Evolutionary conservation across 2,888 invertebrate genomes (phyloP).

Genomic region (Chrysolina oricalcia): DNA sequence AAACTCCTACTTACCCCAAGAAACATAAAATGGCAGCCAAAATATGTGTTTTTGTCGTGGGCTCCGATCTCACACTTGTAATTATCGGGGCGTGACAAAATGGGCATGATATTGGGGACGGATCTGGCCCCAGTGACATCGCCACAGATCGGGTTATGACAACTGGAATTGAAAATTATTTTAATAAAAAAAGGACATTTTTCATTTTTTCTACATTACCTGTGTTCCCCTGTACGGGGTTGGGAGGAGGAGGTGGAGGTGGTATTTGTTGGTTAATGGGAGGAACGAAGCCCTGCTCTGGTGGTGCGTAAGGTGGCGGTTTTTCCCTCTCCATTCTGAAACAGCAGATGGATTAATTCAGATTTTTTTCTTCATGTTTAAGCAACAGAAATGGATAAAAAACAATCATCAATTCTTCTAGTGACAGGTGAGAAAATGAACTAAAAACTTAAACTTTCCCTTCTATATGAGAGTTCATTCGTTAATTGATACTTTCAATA

Average conservation of each 20-base stretch:
- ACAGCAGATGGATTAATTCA: not conserved
- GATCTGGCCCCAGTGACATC: not conserved
- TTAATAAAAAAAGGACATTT: not conserved
- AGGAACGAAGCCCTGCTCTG: too few species aligned
- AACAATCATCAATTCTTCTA: too few species aligned
- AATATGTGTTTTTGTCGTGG: not conserved
- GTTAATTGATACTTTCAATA: too few species aligned
- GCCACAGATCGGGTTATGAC: not conserved
- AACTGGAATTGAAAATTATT: not conserved
- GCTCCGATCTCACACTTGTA: slow-evolving; percentile 2
- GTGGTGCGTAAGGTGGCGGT: not conserved
- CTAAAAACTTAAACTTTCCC: too few species aligned
- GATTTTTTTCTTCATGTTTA: too few species aligned
- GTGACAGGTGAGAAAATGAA: too few species aligned
- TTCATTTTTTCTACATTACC: too few species aligned
- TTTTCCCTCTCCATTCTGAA: not conserved
- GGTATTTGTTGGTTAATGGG: too few species aligned
- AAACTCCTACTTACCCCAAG: not conserved
- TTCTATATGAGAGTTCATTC: too few species aligned
- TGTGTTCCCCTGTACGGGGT: too few species aligned
- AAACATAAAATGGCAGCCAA: not conserved
- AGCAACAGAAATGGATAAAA: too few species aligned
- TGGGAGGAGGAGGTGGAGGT: not conserved
- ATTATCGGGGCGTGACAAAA: not conserved
- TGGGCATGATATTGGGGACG: not conserved